These are phyloP conservation scores for Leucophenga montana DNA, from an alignment of 2,888 invertebrate species.

Conservation along the genomic window DNA sequence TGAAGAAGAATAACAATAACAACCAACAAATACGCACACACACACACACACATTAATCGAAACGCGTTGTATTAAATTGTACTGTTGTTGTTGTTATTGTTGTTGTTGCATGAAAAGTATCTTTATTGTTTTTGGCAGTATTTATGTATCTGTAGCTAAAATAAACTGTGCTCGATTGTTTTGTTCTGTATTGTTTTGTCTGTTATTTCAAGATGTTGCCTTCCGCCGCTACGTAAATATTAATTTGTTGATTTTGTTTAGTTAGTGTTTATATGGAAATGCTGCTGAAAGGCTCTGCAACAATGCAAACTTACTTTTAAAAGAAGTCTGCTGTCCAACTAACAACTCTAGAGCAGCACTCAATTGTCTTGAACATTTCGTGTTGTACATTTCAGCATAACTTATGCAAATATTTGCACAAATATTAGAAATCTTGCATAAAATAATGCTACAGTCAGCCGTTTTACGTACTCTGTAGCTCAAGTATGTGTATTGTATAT, in stretches of 20 bases:
- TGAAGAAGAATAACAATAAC: too few relatives aligned
- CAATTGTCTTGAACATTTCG: too few relatives aligned
- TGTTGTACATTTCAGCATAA: too few relatives aligned
- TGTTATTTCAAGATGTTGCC: too few relatives aligned
- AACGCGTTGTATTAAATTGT: too few relatives aligned
- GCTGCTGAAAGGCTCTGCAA: background rate
- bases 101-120: conserved; percentile 30
- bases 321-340: conserved; percentile 19
- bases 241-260: conserved; percentile 57
- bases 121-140: conserved; percentile 19
- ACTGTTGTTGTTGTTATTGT: too few relatives aligned
- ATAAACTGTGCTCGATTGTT: background rate
- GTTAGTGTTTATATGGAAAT: background rate
- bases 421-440: conserved; percentile 35
- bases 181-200: too few relatives aligned
- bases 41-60: conserved; percentile 58
- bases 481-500: too few relatives aligned
- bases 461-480: background rate
- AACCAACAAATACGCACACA: too few relatives aligned
- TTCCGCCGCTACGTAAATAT: conserved; percentile 51
- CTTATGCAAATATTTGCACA: conserved; percentile 53
- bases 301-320: too few relatives aligned
- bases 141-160: background rate
- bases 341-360: too few relatives aligned
- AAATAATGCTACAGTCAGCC: background rate